A percentile compares a stretch with the other conserved stretches of the same genome.
Conservation (phyloP, 1,140 invertebrate genomes). For the Lethocerus indicus region DNA sequence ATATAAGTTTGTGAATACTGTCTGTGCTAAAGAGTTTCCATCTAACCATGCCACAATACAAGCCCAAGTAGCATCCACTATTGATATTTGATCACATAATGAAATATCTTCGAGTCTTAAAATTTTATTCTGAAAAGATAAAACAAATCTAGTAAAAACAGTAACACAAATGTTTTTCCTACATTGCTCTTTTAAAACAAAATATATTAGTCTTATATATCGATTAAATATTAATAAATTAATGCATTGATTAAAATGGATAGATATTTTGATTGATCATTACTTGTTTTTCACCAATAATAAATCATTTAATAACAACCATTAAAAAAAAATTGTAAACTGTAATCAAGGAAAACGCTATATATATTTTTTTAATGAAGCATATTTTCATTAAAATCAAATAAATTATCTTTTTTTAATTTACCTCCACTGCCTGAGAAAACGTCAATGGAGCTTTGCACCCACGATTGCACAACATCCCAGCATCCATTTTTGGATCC, state of each 20-base stretch:
- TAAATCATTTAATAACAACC: neutral
- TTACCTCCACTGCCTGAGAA: conserved; percentile 62
- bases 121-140: conserved; percentile 39
- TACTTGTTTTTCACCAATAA: no score
- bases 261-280: no score
- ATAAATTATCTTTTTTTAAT: no score
- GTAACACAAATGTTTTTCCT: neutral
- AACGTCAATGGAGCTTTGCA: conserved; percentile 75
- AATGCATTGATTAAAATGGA: neutral
- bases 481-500: conserved; percentile 99
- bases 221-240: neutral
- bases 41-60: conserved; percentile 90
- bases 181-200: neutral
- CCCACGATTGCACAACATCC: conserved; percentile 86
- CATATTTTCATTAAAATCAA: neutral
- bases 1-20: conserved; percentile 93
- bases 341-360: neutral
- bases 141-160: neutral
- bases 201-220: neutral
- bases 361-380: neutral
- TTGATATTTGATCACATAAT: conserved; percentile 57
- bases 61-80: conserved; percentile 83
- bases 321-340: neutral
- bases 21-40: conserved; percentile 90
- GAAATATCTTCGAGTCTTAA: conserved; percentile 65